Evolutionary conservation across 1,140 invertebrate genomes (phyloP).

Genomic region (Chymomyza costata): DNA sequence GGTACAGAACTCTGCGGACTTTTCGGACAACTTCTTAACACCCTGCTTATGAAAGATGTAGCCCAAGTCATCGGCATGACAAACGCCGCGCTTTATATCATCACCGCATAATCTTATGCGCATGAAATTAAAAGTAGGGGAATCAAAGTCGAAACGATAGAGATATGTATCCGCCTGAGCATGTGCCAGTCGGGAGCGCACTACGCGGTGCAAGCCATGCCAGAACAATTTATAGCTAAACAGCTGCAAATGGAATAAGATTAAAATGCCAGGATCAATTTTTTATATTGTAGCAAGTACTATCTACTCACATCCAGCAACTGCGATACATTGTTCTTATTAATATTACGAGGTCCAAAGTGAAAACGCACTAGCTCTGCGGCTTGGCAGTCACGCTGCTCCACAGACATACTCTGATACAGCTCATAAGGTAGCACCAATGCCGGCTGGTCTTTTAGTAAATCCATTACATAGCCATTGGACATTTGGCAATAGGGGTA

Average conservation of each 20-base stretch:
- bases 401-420: slow-evolving; percentile 11
- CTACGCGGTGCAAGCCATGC: slow-evolving; percentile 65
- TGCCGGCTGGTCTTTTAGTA: slow-evolving; percentile 30
- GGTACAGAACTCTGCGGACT: slow-evolving; percentile 47
- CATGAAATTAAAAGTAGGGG: slow-evolving; percentile 49
- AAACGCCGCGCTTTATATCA: slow-evolving; percentile 63
- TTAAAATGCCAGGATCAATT: neutral
- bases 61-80: slow-evolving; percentile 80
- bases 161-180: slow-evolving; percentile 71
- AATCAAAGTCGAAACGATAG: slow-evolving; percentile 75
- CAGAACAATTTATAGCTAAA: slow-evolving; percentile 73
- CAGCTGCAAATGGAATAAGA: slow-evolving; percentile 14
- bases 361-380: slow-evolving; percentile 26
- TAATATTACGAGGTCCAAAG: slow-evolving; percentile 38
- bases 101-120: slow-evolving; percentile 55
- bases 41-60: slow-evolving; percentile 78
- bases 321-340: slow-evolving; percentile 37
- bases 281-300: no score
- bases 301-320: slow-evolving; percentile 38
- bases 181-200: slow-evolving; percentile 51
- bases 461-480: slow-evolving; percentile 37
- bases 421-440: slow-evolving; percentile 44
- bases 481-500: slow-evolving; percentile 35
- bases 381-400: slow-evolving; percentile 14
- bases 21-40: slow-evolving; percentile 56